Evolutionary conservation across 2,113 vertebrate genomes (phyloP), one percentile per base, ranked within the genome.

Genomic region (Sylvilagus bachmani): DNA sequence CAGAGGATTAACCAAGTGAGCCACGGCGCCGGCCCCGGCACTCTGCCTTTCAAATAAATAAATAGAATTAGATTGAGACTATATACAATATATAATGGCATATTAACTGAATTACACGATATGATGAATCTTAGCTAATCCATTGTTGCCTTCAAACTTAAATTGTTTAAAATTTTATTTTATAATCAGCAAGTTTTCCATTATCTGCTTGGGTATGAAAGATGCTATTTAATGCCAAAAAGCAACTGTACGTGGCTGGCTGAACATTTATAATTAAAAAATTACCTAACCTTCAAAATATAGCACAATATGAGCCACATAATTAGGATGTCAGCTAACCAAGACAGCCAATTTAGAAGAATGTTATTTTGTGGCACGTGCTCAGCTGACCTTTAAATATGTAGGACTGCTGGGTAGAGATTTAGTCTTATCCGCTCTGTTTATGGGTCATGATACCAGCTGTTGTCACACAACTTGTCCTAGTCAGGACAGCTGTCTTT

Each of bases 191-290:
- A 81, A 84, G 66, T 81, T 84, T 82, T 81, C 36, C 51, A 75
- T 81, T 92, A 27, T 82, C 66, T 69, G 27, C n/a, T 22, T 84
- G 84, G 53, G 82, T 62, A 27, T 81, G 36, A 91, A 96, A 94
- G 61, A 66, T 69, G 77, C 36, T 92, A 89, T 79, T 94, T 95
- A 89, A 96, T 94, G 80, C 31, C 85, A 67, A 81, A 86, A 1
- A 75, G 71, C 44, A 91, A 67, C 82, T 94, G 16, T 79, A 86
- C 78, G 49, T 38, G 77, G 66, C 62, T 96, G 93, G 51, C 80
- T 69, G 62, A 83, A 83, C 80, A 84, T 62, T 80, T 83, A 58
- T 44, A 93, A 83, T 79, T 71, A 64, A 69, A 83, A 8, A 79
- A 90, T 91, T 67, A 82, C 7, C 90, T 55, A 87, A 91, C 49